Evolutionary conservation across 2,888 invertebrate genomes (phyloP), one percentile per base, ranked within the genome.

Genomic region (Anorthoa munda): DNA sequence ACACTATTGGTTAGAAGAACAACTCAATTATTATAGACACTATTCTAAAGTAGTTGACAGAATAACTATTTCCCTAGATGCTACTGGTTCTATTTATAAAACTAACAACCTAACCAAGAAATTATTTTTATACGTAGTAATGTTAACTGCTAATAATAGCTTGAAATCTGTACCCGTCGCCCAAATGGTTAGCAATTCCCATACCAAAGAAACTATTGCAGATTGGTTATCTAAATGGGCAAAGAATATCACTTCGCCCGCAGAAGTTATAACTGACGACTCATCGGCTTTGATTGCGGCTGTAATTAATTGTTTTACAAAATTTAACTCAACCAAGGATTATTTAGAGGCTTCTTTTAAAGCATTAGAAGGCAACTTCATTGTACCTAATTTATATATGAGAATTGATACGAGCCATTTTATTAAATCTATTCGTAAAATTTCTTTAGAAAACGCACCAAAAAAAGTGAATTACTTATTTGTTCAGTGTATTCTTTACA

Each of bases 161-260:
- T 75, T 69, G 60, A 75, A 75, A 75, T 75, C 74, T 75, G 69
- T 69, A 70, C 69, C 74, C 55, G 66, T 75, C 66, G 69, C 74
- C 59, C 74, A 75, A 75, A 75, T 75, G 69, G 65, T 75, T 75
- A 75, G 69, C 69, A 61, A 75, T 75, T 70, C 74, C 69, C 74
- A 75, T 66, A 70, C 74, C 60, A 69, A 70, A 75, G 69, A 75
- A 65, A 75, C 66, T 70, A 75, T 75, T 70, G 69, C 74, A 69
- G 74, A 75, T 75, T 75, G 74, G 69, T 75, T 75, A 66, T 69
- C 69, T 75, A 75, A 75, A 75, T 75, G 74, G 74, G 74, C 74
- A 69, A 75, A 70, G 69, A 75, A 75, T 66, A 75, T 75, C 69
- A 75, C 69, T 70, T 70, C 74, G 69, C 74, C 74, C 61, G 66